These are phyloP conservation scores for Meda fulgida DNA, from an alignment of 2,797 vertebrate species.

Conservation along the genomic window DNA sequence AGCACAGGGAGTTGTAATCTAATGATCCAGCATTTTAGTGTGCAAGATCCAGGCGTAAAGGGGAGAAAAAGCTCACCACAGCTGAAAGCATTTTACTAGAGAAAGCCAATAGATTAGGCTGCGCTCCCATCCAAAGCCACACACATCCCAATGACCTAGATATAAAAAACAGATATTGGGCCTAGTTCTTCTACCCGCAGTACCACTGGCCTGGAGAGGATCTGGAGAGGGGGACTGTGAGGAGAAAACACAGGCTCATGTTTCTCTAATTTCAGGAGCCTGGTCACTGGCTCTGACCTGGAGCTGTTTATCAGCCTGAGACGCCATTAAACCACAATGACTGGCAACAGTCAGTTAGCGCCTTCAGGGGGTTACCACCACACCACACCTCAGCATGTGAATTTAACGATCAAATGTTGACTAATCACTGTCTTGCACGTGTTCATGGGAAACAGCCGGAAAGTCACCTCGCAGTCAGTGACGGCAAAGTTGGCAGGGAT, in stretches of 20 bases:
- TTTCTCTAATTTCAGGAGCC: conserved; percentile 52
- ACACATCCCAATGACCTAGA: conserved; percentile 60
- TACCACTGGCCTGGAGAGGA: conserved; percentile 16
- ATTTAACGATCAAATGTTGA: conserved; percentile 37
- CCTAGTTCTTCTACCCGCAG: conserved; percentile 6
- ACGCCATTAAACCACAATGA: conserved; percentile 26
- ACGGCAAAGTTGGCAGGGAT: conserved; percentile 22
- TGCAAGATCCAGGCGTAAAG: conserved; percentile 34
- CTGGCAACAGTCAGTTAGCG: conserved; percentile 52
- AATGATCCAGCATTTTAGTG: conserved; percentile 22
- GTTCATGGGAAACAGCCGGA: conserved; percentile 8
- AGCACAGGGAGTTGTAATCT: conserved; percentile 17
- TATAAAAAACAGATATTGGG: conserved; percentile 53
- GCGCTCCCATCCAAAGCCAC: conserved; percentile 43
- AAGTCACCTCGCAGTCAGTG: neutral
- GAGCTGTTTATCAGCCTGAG: conserved; percentile 52
- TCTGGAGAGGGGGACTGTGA: conserved; percentile 17
- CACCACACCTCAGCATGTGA: conserved; percentile 5
- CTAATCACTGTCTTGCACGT: conserved; percentile 30
- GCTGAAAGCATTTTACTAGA: conserved; percentile 52
- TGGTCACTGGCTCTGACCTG: conserved; percentile 54
- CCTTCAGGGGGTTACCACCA: conserved; percentile 33
- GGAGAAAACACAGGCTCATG: conserved; percentile 39
- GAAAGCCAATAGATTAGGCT: conserved; percentile 56
- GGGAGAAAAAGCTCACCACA: conserved; percentile 47